Conservation (phyloP, 2,888 invertebrate species). For the Nasonia oneida region DNA sequence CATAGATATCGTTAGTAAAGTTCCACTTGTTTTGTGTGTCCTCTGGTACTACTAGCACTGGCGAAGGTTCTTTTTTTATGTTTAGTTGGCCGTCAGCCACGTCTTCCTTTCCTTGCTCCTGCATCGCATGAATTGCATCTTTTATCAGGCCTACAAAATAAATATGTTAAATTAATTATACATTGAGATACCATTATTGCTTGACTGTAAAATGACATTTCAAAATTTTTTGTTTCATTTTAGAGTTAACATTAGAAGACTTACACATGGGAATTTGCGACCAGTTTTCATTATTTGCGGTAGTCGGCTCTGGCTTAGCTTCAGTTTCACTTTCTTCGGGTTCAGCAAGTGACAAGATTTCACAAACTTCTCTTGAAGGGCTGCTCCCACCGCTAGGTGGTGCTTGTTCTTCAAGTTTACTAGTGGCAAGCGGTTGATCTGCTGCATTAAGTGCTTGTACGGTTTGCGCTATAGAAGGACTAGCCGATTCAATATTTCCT, state of each 20-base stretch:
- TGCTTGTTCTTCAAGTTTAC: constrained; percentile 74
- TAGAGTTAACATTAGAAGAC: constrained; percentile 51
- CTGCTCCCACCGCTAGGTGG: constrained; percentile 91
- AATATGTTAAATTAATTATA: neutral
- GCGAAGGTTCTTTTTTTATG: constrained; percentile 60
- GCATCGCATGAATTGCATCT: constrained; percentile 68
- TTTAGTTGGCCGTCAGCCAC: constrained; percentile 65
- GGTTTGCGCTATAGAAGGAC: constrained; percentile 74
- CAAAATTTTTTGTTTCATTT: neutral
- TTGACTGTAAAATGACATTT: neutral
- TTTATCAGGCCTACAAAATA: constrained; percentile 71
- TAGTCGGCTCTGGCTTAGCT: constrained; percentile 64
- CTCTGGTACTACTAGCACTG: constrained; percentile 36
- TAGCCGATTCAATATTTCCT: constrained; percentile 71
- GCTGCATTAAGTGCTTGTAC: constrained; percentile 72
- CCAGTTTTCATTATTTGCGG: constrained; percentile 76
- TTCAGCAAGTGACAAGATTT: constrained; percentile 88
- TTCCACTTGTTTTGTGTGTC: constrained; percentile 67
- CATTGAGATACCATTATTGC: neutral
- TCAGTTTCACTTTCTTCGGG: constrained; percentile 72
- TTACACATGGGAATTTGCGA: constrained; percentile 77
- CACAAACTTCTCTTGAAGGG: constrained; percentile 93
- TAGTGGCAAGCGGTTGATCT: constrained; percentile 73
- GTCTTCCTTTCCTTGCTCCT: constrained; percentile 62
- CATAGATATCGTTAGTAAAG: constrained; percentile 66